Conservation (phyloP, 2,797 vertebrate species). For the Ispidina picta region DNA sequence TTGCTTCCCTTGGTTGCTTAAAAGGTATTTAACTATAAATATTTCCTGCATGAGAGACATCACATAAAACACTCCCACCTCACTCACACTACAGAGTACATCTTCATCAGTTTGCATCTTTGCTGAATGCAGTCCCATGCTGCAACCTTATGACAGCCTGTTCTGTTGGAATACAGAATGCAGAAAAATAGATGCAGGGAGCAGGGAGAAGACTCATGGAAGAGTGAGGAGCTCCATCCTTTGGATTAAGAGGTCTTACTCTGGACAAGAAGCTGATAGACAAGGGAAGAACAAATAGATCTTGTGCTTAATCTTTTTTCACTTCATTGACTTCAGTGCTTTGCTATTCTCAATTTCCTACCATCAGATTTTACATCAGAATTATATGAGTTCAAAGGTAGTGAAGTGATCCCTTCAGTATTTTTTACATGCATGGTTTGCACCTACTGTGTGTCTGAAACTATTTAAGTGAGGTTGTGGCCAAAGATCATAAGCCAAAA, state of each 20-base stretch:
- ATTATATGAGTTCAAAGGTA: not conserved
- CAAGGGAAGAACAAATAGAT: not conserved
- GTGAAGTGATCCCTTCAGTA: not conserved
- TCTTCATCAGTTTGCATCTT: not conserved
- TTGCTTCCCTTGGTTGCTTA: constrained; percentile 56
- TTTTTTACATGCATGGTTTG: not conserved
- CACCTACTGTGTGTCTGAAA: not conserved
- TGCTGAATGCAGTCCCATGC: not conserved
- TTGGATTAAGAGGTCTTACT: not conserved
- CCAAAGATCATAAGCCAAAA: not conserved
- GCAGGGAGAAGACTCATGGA: not conserved
- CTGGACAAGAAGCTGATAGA: not conserved
- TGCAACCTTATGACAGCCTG: not conserved
- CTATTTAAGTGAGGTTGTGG: not conserved
- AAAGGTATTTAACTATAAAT: constrained; percentile 66
- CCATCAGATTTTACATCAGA: not conserved
- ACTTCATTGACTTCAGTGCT: not conserved
- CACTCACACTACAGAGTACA: not conserved
- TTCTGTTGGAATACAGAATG: not conserved
- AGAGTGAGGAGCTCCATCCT: not conserved
- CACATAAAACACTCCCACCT: not conserved
- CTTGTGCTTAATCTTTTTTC: not conserved
- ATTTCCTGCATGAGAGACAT: constrained; percentile 37
- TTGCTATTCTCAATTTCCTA: not conserved
- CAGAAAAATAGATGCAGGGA: not conserved